Evolutionary conservation across 2,888 invertebrate species (phyloP), one percentile per base, ranked within the genome.

Genomic region (Acronicta aceris): DNA sequence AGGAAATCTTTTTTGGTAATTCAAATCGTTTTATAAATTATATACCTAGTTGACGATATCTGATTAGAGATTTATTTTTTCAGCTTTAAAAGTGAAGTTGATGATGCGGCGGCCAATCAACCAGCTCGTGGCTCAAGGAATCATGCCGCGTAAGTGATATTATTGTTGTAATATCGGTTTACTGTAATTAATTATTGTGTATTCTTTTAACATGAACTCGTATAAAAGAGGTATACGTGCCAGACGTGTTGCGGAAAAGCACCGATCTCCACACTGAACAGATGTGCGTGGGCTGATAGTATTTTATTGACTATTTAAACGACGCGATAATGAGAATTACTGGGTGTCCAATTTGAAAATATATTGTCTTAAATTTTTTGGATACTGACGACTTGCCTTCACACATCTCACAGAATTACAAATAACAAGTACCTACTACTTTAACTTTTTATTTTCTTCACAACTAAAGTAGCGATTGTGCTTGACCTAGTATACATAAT

Each of bases 11-110:
- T 41, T 58, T 53, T 63, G 42, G 40, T 70, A 33, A 55, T 47
- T 58, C n/a, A 45, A 51, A 54, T 58, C 10, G 42, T 16, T 47
- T 25, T 10, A 10, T 33, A 12, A 12, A 33, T 27, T 46, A 61
- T 59, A 47, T 59, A 49, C 59, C n/a, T 51, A 40, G 36, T 41
- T 51, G 42, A 52, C 30, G 55, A 59, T 47, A 48, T 50, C 47
- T 78, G 50, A 73, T n/a, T 65, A 16, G 17, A 61, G 51, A 47
- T 61, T 53, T 21, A 21, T 42, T 76, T 77, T 96, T 96, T 77
- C 97, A 99, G 99, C 99, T 86, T 96, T 99, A 89, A 99, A 99
- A 96, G 98, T 99, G 93, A 99, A 99, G 95, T 95, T 99, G 94
- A 98, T 99, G 97, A 96, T 98, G 93, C 96, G 99, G 90, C 96